Evolutionary conservation across 2,113 vertebrate species (phyloP), one percentile per base, ranked within the genome.

Genomic region (Benitochromis conjunctus): DNA sequence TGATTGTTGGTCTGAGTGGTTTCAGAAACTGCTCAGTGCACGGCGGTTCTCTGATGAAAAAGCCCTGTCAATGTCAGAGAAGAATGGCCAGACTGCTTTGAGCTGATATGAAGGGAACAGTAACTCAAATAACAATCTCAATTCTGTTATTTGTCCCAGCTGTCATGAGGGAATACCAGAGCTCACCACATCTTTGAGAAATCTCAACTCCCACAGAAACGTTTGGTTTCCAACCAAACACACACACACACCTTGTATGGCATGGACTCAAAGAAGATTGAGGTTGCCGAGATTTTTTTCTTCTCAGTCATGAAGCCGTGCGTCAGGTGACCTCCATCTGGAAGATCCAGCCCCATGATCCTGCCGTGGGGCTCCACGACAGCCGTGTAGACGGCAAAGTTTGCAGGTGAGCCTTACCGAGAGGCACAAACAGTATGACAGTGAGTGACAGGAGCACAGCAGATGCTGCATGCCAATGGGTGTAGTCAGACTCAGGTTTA

Each of bases 301-400:
- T 99, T 99, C 19, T 98, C 97, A 0, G 98, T 99, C 99, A 99
- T 99, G 95, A 99, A 99, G 6, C 99, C 99, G 0, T 99, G 99
- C 7, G 98, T 99, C 86, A 99, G 95, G 89, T 99, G 98, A 58
- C 99, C 99, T 2, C 99, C 99, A 0, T 99, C 99, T 0, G 99
- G 99, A 80, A 99, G 96, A 89, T 99, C 99, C 88, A 99, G 95
- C 12, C 99, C 99, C 99, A 99, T 99, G 94, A 99, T 99, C 80
- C 99, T 96, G 7, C 99, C 99, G 0, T 99, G 99, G 10, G 98
- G 98, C 91, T 99, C 98, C 74, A 98, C 99, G 3, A 99, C 77
- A 9, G 98, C 99, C 0, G 98, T 98, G 94, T 99, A 99, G 21
- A 99, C 96, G 0, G 98, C 98, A 3, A 99, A 99, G 93, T 99